Percentiles rank a stretch among this genome's conserved stretches.
Conservation (phyloP, 2,797 vertebrate genomes). For the Takifugu ocellatus region DNA sequence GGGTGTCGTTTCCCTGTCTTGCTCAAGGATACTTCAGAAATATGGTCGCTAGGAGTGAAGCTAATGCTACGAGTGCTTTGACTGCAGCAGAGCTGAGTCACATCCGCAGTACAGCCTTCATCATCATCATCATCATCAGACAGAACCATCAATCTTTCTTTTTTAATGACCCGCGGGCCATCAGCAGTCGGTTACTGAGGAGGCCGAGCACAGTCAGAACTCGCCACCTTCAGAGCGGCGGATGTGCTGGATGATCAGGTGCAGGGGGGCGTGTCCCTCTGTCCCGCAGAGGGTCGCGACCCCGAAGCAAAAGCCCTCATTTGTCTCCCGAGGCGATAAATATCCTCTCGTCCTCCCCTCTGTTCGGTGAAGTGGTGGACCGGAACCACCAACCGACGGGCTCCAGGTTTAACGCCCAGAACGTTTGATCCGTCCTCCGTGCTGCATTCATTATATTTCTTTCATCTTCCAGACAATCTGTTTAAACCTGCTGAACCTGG, state of each 20-base stretch:
- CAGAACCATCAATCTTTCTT: slow-evolving; percentile 44
- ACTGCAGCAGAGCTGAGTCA: slow-evolving; percentile 24
- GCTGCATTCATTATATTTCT: too few relatives aligned
- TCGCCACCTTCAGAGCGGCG: slow-evolving; percentile 22
- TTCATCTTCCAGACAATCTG: too few relatives aligned
- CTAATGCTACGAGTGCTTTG: slow-evolving; percentile 23
- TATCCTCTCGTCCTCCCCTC: slow-evolving; percentile 17
- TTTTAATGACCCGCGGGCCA: slow-evolving; percentile 41
- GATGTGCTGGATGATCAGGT: slow-evolving; percentile 49
- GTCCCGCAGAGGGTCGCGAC: slow-evolving; percentile 31
- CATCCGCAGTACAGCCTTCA: slow-evolving; percentile 27
- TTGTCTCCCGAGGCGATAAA: slow-evolving; percentile 45
- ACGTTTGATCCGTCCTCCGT: slow-evolving; percentile 1
- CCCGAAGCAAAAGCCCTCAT: slow-evolving; percentile 45
- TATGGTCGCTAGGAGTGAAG: slow-evolving; percentile 23
- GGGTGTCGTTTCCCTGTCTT: too few relatives aligned
- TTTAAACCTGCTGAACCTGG: too few relatives aligned
- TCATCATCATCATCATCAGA: slow-evolving; percentile 10
- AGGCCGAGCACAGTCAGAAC: slow-evolving; percentile 36
- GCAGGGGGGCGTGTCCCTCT: slow-evolving; percentile 21
- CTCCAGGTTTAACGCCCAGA: slow-evolving; percentile 21
- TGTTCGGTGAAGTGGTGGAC: slow-evolving; percentile 31
- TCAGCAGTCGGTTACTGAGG: slow-evolving; percentile 49
- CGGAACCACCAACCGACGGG: slow-evolving; percentile 9
- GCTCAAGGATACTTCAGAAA: neutral